Conservation (phyloP, 2,888 invertebrate genomes). For the Listrodromus nycthemerus region DNA sequence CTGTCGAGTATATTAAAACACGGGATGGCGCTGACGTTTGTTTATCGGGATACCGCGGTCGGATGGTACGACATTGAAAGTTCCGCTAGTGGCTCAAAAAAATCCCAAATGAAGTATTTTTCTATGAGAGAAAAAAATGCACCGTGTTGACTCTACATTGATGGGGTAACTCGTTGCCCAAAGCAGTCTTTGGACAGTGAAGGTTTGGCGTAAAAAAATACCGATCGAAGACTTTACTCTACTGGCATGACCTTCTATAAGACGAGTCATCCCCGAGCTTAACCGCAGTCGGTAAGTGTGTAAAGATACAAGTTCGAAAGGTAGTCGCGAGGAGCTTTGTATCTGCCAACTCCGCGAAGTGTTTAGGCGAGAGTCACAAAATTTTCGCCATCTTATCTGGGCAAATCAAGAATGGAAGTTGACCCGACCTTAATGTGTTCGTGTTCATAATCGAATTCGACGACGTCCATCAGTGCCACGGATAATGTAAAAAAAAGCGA, state of each 20-base stretch:
- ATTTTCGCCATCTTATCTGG: conserved; percentile 34
- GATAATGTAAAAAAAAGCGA: neutral
- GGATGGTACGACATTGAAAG: too few species aligned
- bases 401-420: conserved; percentile 40
- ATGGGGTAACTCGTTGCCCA: too few species aligned
- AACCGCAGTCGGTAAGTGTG: neutral
- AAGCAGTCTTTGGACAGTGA: too few species aligned
- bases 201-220: too few species aligned
- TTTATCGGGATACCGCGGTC: neutral
- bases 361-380: conserved; percentile 1
- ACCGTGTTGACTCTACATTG: too few species aligned
- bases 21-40: neutral
- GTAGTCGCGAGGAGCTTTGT: neutral
- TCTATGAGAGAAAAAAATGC: too few species aligned
- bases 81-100: too few species aligned
- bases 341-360: conserved; percentile 33
- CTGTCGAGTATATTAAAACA: too few species aligned
- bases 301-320: conserved; percentile 7
- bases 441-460: neutral
- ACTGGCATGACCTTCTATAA: neutral
- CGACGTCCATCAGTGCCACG: conserved; percentile 5
- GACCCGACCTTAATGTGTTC: neutral
- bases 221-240: too few species aligned
- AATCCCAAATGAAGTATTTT: too few species aligned
- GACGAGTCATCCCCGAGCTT: neutral